A percentile compares a stretch with the other conserved stretches of the same genome.
phyloP scores from a whole-genome alignment of 2,797 vertebrate species.

The Acanthis flammea region DNA sequence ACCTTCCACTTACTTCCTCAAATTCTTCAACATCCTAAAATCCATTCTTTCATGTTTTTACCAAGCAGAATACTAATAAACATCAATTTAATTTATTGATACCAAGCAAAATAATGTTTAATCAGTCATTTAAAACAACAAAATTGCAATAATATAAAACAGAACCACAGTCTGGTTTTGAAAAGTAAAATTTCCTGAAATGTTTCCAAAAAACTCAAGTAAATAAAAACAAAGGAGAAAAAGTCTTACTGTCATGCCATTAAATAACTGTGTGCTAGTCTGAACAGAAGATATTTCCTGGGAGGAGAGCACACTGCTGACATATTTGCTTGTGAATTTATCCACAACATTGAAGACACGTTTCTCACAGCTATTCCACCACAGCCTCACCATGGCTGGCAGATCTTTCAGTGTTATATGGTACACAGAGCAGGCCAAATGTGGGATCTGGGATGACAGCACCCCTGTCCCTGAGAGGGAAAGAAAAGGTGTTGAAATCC shows the following conservation, averaged over 20 bases:
- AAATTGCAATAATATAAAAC: not conserved
- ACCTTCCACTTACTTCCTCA: not conserved
- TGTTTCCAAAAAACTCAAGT: not conserved
- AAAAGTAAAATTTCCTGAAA: not conserved
- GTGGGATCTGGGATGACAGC: slow-evolving; percentile 86
- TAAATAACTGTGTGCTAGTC: slow-evolving; percentile 90
- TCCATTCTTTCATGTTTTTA: not conserved
- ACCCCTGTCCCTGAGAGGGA: slow-evolving; percentile 72
- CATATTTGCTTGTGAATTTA: slow-evolving; percentile 92
- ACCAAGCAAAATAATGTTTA: not conserved
- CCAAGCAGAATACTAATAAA: not conserved
- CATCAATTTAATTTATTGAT: not conserved
- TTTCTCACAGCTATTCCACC: slow-evolving; percentile 98
- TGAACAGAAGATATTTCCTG: slow-evolving; percentile 95
- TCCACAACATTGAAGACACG: slow-evolving; percentile 90
- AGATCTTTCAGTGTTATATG: slow-evolving; percentile 91
- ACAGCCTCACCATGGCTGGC: slow-evolving; percentile 95
- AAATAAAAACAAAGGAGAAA: not conserved
- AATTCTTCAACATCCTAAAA: not conserved
- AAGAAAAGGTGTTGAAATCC: not conserved
- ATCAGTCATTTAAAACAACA: not conserved
- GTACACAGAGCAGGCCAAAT: slow-evolving; percentile 94
- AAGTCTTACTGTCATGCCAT: slow-evolving; percentile 86
- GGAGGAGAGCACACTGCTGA: slow-evolving; percentile 89
- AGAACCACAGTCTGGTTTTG: not conserved